Base-by-base conservation (phyloP, 2,888 invertebrate species). In the Muschampia plurimacula region DNA sequence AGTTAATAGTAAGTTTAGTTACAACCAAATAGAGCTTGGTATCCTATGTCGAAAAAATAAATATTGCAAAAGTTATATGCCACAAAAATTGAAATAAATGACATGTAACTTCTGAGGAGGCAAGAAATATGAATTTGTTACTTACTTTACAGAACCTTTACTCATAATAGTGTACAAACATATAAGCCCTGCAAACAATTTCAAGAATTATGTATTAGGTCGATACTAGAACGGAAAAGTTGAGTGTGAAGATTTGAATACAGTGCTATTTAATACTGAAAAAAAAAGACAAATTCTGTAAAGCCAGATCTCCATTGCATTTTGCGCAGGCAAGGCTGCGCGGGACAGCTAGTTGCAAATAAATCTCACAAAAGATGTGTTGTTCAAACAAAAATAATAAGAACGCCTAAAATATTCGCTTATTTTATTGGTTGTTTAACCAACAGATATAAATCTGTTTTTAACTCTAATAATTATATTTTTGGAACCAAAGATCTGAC, bases 151-250 rank as follows among this genome's bases (percentile, higher is more conserved):
- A 5, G 46, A 49, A n/a, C n/a, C n/a, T 55, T 55, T 55, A 55
- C 52, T 55, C 22, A 59, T 32, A 59, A 72, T 28, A 72, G 55
- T 69, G 72, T 74, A 55, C 72, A 66, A 32, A 72, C 41, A 62
- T 39, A 62, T 41, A 62, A 52, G 55, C n/a, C 67, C 72, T 67
- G 67, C 72, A 67, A 41, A 66, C 66, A 13, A 12, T 57, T 57
- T 57, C 28, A 28, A 10, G 12, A 46, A 13, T 10, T 46, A 46
- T 13, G 10, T 44, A 46, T 4, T 13, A 46, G 13, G 7, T 41
- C 9, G 7, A 9, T 41, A 9, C 8, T 9, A 8, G 39, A 39
- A 9, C 7, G 41, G 8, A 41, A 46, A 46, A 13, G 10, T 46
- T 12, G 13, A 46, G 46, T 13, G 13, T 46, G 3, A 44, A 10